Conservation (phyloP, 2,797 vertebrate species). For the Typhlichthys subterraneus region DNA sequence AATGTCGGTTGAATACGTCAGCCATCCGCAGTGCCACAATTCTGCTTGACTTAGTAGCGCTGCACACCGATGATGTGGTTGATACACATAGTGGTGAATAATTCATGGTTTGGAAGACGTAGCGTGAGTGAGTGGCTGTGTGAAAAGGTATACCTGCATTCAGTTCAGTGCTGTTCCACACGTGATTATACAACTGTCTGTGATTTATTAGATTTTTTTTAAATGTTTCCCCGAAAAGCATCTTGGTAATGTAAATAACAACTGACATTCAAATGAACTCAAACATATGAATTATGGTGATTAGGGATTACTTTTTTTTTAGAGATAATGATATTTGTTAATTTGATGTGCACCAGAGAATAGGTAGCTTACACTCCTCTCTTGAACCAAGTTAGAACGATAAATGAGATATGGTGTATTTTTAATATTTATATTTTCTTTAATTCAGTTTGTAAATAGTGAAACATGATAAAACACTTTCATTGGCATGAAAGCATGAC, state of each 20-base stretch:
- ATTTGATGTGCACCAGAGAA: slow-evolving; percentile 53
- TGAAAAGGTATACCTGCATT: slow-evolving; percentile 6
- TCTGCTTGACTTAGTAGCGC: neutral
- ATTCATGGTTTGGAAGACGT: neutral
- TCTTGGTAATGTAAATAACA: slow-evolving; percentile 69
- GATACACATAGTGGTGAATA: slow-evolving; percentile 4
- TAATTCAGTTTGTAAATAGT: slow-evolving; percentile 63
- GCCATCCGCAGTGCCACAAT: slow-evolving; percentile 23
- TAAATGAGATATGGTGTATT: slow-evolving; percentile 45
- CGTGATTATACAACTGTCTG: slow-evolving; percentile 13
- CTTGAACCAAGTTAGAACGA: slow-evolving; percentile 53
- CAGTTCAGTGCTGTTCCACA: slow-evolving; percentile 27
- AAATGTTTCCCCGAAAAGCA: slow-evolving; percentile 5
- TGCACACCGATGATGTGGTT: too few species aligned
- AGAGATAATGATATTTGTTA: slow-evolving; percentile 55
- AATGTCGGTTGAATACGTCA: slow-evolving; percentile 28
- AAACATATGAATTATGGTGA: slow-evolving; percentile 41
- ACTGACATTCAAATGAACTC: slow-evolving; percentile 58
- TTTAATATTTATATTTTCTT: slow-evolving; percentile 33
- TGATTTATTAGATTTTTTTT: slow-evolving; percentile 23
- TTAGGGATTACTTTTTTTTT: slow-evolving; percentile 26
- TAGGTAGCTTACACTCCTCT: slow-evolving; percentile 32
- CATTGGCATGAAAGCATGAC: slow-evolving; percentile 13
- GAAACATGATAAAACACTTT: slow-evolving; percentile 36
- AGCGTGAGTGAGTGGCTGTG: neutral